A percentile compares a stretch with the other conserved stretches of the same genome.
phyloP scores from a whole-genome alignment of 1,140 invertebrate genomes.

The Palaemon carinicauda region DNA sequence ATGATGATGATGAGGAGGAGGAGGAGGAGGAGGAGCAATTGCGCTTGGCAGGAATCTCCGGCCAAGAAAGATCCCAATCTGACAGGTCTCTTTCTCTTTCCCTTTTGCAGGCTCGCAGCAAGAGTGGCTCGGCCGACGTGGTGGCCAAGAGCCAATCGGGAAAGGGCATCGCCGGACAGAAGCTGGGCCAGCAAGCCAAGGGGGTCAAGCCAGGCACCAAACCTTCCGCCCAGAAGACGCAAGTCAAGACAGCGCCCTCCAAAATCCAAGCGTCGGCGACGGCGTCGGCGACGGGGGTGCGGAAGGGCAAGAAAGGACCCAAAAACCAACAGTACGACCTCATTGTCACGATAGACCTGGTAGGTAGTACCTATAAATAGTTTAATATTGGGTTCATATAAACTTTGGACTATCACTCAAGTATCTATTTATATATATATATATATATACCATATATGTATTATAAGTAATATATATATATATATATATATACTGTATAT shows the following conservation, averaged over 20 bases:
- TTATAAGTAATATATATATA: no score
- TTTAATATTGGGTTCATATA: no score
- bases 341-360: constrained; percentile 82
- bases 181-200: constrained; percentile 45
- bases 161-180: constrained; percentile 42
- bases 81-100: no score
- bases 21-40: no score
- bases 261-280: constrained; percentile 20
- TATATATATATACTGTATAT: no score
- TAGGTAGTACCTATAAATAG: constrained; percentile 71
- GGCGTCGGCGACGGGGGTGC: constrained; percentile 63
- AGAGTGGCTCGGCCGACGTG: constrained; percentile 59
- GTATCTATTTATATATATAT: no score
- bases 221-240: constrained; percentile 71
- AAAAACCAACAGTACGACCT: constrained; percentile 83
- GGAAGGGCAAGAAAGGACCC: constrained; percentile 80
- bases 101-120: constrained; percentile 53
- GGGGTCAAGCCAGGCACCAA: constrained; percentile 38
- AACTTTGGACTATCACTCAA: no score
- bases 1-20: no score
- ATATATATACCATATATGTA: no score
- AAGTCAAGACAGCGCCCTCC: constrained; percentile 61
- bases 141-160: constrained; percentile 47
- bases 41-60: no score
- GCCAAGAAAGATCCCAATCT: no score